phyloP scores from a whole-genome alignment of 2,888 invertebrate species.

The Lutraria lutraria region DNA sequence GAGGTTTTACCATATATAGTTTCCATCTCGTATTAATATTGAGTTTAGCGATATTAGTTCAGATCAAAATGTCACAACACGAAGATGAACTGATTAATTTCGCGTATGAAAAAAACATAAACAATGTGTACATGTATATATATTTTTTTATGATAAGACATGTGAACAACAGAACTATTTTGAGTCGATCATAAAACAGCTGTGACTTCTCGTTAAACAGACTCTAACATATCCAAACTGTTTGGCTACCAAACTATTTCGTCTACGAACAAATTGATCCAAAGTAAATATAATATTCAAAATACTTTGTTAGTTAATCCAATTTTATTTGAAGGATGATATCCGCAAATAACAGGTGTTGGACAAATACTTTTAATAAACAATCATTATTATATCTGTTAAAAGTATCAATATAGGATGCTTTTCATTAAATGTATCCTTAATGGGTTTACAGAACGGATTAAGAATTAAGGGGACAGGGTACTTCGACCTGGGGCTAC shows the following conservation, averaged over 20 bases:
- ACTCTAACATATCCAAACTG: neutral
- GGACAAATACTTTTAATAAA: constrained; percentile 56
- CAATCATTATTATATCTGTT: constrained; percentile 48
- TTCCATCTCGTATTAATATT: no score
- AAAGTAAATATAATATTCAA: constrained; percentile 3
- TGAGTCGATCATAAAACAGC: neutral
- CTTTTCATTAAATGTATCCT: constrained; percentile 42
- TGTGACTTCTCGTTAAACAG: neutral
- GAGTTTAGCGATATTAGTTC: no score
- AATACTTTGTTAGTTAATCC: constrained; percentile 28
- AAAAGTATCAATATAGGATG: constrained; percentile 57
- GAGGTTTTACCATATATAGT: no score
- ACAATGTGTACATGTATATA: no score
- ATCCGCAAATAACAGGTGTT: constrained; percentile 53
- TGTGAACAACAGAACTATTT: no score
- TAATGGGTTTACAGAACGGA: constrained; percentile 44
- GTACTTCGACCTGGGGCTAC: constrained; percentile 20
- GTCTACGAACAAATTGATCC: neutral
- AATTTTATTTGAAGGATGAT: constrained; percentile 51
- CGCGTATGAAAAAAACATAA: no score
- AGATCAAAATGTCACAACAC: no score
- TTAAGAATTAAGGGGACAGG: constrained; percentile 39
- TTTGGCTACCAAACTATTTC: neutral
- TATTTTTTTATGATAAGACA: no score
- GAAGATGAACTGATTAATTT: no score